Evolutionary conservation across 2,797 vertebrate genomes (phyloP), one percentile per base, ranked within the genome.

Genomic region (Anolis apletophallus): DNA sequence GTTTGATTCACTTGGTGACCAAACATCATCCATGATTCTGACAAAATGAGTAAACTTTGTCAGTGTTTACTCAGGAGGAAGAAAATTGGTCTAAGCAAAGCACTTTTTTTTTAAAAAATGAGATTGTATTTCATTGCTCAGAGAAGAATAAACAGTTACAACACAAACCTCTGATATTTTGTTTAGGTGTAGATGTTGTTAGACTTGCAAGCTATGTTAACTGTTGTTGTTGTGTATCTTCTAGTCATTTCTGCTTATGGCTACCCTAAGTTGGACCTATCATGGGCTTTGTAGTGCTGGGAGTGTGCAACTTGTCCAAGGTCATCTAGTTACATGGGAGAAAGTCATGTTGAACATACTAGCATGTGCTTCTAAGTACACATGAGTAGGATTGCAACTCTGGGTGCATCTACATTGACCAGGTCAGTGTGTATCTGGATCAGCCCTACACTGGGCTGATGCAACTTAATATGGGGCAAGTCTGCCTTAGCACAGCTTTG

Each of bases 31-130:
- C 16, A 8, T 61, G 82, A 81, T 69, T 61, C 86, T 78, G 64
- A 57, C 85, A 87, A 87, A 78, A 72, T 83, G 86, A 78, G 80
- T 71, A 83, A 78, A 83, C 74, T 77, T 82, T 78, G 74, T 59
- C 74, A 87, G 80, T 59, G 80, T 87, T 87, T 83, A 36, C 54
- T 83, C 73, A 78, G 67, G 36, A 87, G 74, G 69, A 87, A 87
- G 19, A 78, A 78, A 77, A 50, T 34, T 36, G 64, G 13, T 83
- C 85, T 71, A 69, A 59, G 19, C 64, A 72, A 71, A 83, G 69
- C 29, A 87, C 67, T 34, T 21, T 8, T 64, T 26, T 64, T 26
- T 64, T 23, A 29, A 61, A 9, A 75, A 80, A 4, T 17, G 40
- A 71, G n/a, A 2, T 50, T 75, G 54, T 26, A 40, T 32, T 87